Evolutionary conservation across 2,113 vertebrate genomes (phyloP).

Genomic region (Callopanchax toddi): DNA sequence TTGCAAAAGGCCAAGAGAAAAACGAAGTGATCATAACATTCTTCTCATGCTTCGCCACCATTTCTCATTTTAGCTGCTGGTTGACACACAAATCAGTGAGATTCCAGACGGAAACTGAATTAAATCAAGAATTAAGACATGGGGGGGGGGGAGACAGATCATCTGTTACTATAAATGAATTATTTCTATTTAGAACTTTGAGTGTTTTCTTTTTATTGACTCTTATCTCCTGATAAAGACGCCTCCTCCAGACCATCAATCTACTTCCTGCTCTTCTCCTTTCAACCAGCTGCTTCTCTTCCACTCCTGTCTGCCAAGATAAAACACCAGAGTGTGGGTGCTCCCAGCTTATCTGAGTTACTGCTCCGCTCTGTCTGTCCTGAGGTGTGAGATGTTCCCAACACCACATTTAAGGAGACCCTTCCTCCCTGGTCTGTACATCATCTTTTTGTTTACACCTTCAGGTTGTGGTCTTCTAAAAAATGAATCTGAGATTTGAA

Average conservation of each 20-base stretch:
- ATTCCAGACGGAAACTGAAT: too few species aligned
- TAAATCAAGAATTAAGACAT: too few species aligned
- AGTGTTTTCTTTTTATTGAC: too few species aligned
- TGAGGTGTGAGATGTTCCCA: conserved; percentile 14
- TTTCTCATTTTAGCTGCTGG: too few species aligned
- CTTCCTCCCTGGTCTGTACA: conserved; percentile 31
- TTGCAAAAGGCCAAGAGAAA: too few species aligned
- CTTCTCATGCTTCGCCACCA: too few species aligned
- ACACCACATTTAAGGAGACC: conserved; percentile 43
- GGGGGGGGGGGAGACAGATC: too few species aligned
- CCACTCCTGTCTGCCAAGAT: conserved; percentile 48
- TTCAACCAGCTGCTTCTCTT: conserved; percentile 53
- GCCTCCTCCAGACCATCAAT: conserved; percentile 44
- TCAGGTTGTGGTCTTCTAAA: conserved; percentile 5
- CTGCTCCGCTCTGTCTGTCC: conserved; percentile 43
- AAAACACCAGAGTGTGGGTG: conserved; percentile 13
- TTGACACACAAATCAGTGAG: too few species aligned
- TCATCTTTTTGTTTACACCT: conserved; percentile 40
- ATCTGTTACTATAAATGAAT: too few species aligned
- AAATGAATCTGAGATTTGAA: conserved; percentile 30
- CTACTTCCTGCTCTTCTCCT: conserved; percentile 44
- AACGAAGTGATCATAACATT: too few species aligned
- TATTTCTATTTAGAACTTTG: too few species aligned
- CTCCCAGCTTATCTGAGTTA: conserved; percentile 33
- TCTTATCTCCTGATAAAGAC: conserved; percentile 41